phyloP scores from a whole-genome alignment of 2,888 invertebrate species.

The Aleiodes leptofemur region DNA sequence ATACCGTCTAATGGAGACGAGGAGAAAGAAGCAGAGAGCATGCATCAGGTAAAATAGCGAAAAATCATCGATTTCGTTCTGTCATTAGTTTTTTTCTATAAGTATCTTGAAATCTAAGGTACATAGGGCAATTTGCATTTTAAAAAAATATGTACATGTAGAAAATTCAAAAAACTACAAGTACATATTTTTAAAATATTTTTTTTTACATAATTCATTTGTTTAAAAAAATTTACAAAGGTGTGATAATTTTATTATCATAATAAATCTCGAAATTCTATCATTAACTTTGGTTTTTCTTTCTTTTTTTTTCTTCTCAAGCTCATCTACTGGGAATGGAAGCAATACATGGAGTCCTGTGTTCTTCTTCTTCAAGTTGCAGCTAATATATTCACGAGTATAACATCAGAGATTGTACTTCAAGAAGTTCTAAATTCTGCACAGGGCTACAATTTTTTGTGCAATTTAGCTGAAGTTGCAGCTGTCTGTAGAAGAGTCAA shows the following conservation, averaged over 20 bases:
- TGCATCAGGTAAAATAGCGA: slow-evolving; percentile 65
- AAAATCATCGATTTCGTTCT: no score
- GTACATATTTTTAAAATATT: no score
- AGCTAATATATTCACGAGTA: slow-evolving; percentile 77
- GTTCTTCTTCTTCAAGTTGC: slow-evolving; percentile 77
- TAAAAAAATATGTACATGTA: no score
- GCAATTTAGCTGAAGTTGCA: slow-evolving; percentile 76
- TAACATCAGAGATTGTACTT: slow-evolving; percentile 77
- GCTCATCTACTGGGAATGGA: slow-evolving; percentile 74
- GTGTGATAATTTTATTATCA: no score
- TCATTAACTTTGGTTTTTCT: no score
- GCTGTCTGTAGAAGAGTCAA: slow-evolving; percentile 75
- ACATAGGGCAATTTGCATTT: no score
- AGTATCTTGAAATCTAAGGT: no score
- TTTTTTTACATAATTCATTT: no score
- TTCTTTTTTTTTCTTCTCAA: slow-evolving; percentile 49
- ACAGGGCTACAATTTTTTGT: slow-evolving; percentile 77
- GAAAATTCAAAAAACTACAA: no score
- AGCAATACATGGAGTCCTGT: slow-evolving; percentile 77
- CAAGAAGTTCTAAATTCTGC: slow-evolving; percentile 77
- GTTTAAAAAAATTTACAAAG: no score
- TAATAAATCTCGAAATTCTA: no score
- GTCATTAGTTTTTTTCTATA: no score
- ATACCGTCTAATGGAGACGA: slow-evolving; percentile 69
- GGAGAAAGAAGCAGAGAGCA: slow-evolving; percentile 64